A percentile compares a stretch with the other conserved stretches of the same genome.
These are phyloP conservation scores for Lonchura striata DNA, from an alignment of 2,113 vertebrate species.

Conservation along the genomic window DNA sequence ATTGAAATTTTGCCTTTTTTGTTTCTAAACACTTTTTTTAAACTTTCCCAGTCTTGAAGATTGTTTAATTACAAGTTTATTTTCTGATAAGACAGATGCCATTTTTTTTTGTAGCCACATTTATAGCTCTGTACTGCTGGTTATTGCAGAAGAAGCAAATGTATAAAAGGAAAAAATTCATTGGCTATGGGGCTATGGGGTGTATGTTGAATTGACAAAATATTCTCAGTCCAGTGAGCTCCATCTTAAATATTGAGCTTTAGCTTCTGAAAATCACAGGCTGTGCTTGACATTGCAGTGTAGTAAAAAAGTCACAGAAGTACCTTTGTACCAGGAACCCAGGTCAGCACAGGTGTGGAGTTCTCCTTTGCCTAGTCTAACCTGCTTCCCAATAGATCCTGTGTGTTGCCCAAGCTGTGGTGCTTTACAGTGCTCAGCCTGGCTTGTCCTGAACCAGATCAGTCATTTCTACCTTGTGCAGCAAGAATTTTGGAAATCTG, in stretches of 20 bases:
- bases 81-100: background rate
- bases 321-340: background rate
- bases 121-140: background rate
- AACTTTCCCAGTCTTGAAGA: background rate
- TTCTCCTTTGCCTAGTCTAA: background rate
- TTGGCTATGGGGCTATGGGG: fast-evolving
- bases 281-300: background rate
- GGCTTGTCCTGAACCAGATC: background rate
- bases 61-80: background rate
- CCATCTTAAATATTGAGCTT: background rate
- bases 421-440: background rate
- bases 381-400: background rate
- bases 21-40: background rate
- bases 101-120: background rate
- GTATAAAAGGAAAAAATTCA: background rate
- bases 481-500: background rate
- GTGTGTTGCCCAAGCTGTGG: background rate
- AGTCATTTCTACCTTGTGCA: background rate
- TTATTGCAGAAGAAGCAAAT: background rate
- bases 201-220: background rate
- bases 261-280: background rate
- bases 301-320: background rate
- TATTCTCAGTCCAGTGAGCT: background rate
- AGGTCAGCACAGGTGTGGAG: background rate
- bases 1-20: background rate